Evolutionary conservation across 1,140 invertebrate species (phyloP).

Genomic region (Nymphalis io): DNA sequence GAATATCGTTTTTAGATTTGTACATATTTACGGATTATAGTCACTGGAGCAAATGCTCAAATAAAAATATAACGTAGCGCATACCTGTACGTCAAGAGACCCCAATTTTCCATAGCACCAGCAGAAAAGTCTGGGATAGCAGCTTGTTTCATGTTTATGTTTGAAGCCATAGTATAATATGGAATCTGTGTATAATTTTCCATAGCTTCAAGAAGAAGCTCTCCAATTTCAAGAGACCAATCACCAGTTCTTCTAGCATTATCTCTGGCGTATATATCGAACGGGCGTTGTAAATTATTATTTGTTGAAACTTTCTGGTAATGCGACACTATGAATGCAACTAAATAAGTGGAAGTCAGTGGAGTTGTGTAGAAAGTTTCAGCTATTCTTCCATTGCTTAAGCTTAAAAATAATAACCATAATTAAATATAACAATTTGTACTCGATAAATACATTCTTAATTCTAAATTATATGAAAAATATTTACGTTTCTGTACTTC

Average conservation of each 20-base stretch:
- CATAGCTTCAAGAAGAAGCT: constrained; percentile 74
- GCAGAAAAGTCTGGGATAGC: constrained; percentile 87
- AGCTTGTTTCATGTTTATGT: constrained; percentile 83
- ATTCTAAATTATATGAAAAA: not conserved
- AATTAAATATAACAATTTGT: too few species aligned
- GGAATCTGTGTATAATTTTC: constrained; percentile 72
- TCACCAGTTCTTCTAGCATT: constrained; percentile 84
- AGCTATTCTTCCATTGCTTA: constrained; percentile 44
- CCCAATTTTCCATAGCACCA: constrained; percentile 86
- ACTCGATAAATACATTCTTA: too few species aligned
- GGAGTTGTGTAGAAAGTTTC: constrained; percentile 81
- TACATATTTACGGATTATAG: too few species aligned
- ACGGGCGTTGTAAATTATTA: constrained; percentile 69
- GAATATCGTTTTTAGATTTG: too few species aligned
- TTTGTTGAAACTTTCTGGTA: constrained; percentile 76
- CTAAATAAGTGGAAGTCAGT: constrained; percentile 92
- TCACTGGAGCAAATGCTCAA: too few species aligned
- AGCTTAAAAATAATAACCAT: constrained; percentile 12
- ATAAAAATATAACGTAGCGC: not conserved
- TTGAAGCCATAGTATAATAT: constrained; percentile 77
- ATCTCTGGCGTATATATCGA: constrained; percentile 86
- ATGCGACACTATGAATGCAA: constrained; percentile 92
- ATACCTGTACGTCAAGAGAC: constrained; percentile 85
- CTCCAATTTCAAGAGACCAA: constrained; percentile 81
- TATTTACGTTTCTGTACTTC: constrained; percentile 44